Conservation (phyloP, 1,140 invertebrate species). For the Diachasmimorpha longicaudata region DNA sequence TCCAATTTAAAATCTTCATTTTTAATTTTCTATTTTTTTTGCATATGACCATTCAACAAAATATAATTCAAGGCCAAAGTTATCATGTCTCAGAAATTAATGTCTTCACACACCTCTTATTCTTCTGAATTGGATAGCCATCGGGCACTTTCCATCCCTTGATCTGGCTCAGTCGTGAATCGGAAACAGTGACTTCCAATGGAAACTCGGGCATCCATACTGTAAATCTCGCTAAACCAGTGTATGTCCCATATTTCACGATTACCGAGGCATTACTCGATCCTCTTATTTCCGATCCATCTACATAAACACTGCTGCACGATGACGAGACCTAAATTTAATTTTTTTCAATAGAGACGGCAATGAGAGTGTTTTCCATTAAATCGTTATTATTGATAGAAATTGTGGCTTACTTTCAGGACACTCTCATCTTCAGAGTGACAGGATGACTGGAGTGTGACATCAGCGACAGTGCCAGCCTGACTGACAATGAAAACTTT, state of each 20-base stretch:
- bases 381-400: neutral
- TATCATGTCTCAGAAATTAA: too few species aligned
- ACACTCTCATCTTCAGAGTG: constrained; percentile 95
- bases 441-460: constrained; percentile 94
- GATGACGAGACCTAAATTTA: constrained; percentile 86
- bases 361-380: neutral
- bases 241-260: constrained; percentile 92
- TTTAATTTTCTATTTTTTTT: too few species aligned
- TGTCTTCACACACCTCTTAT: constrained; percentile 40
- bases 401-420: constrained; percentile 77
- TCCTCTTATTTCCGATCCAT: constrained; percentile 93
- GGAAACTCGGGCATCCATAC: constrained; percentile 98
- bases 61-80: too few species aligned
- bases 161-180: constrained; percentile 89
- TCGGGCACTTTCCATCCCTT: constrained; percentile 89
- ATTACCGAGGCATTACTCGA: constrained; percentile 93
- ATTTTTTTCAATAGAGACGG: neutral
- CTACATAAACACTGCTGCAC: constrained; percentile 95
- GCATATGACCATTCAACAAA: too few species aligned
- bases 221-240: constrained; percentile 84
- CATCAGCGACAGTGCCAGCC: constrained; percentile 91
- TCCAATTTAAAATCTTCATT: too few species aligned
- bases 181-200: constrained; percentile 86
- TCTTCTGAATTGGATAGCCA: constrained; percentile 65
- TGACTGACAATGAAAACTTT: constrained; percentile 95